Evolutionary conservation across 2,113 vertebrate species (phyloP).

Genomic region (Aix galericulata): DNA sequence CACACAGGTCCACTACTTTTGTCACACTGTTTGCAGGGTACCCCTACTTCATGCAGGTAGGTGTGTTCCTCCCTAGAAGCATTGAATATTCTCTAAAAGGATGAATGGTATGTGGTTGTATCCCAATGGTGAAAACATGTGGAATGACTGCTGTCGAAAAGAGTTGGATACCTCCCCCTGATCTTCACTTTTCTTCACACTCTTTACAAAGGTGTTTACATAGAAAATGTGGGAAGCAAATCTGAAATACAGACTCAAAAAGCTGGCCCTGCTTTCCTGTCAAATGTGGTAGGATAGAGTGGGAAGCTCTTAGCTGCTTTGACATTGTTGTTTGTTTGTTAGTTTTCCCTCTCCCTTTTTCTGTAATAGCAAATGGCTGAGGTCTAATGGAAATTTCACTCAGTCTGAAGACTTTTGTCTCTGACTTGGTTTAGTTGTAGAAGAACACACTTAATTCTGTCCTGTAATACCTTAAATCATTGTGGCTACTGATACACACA

Average conservation of each 20-base stretch:
- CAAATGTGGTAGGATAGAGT: neutral
- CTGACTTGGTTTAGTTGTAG: neutral
- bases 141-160: neutral
- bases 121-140: neutral
- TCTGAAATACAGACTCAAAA: neutral
- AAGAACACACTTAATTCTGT: neutral
- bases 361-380: neutral
- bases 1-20: neutral
- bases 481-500: neutral
- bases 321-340: too few relatives aligned
- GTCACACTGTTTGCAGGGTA: neutral
- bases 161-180: neutral
- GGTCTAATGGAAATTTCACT: neutral
- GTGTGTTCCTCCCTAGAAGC: neutral
- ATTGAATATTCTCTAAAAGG: neutral
- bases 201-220: neutral
- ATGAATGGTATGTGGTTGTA: neutral
- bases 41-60: neutral
- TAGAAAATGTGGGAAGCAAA: neutral
- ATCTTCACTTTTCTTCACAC: neutral
- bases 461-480: neutral
- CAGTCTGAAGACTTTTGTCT: neutral
- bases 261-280: neutral
- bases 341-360: neutral
- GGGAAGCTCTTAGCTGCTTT: neutral